Percentiles rank a stretch among this genome's conserved stretches.
These are phyloP conservation scores for Pelobates fuscus DNA, from an alignment of 2,113 vertebrate genomes.

Conservation along the genomic window DNA sequence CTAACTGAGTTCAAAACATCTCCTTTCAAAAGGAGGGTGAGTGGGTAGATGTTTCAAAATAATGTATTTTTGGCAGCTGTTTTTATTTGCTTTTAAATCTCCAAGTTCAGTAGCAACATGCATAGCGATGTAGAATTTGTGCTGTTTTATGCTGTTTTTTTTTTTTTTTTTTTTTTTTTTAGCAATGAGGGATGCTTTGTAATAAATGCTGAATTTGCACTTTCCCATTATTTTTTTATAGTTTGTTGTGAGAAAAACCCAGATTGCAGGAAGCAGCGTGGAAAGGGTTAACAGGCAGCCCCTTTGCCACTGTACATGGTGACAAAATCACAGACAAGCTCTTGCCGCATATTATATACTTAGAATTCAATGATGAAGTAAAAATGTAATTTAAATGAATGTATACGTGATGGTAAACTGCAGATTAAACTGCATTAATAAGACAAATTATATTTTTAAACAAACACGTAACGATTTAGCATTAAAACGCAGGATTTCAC, in stretches of 20 bases:
- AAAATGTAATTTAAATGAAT: no score
- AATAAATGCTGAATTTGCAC: slow-evolving; percentile 13
- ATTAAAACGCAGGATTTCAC: no score
- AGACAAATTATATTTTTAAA: no score
- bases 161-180: neutral
- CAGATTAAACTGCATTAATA: no score
- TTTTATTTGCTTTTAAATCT: slow-evolving; percentile 42
- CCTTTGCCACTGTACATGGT: no score
- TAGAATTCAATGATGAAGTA: no score
- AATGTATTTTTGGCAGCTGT: slow-evolving; percentile 39
- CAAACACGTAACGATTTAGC: no score
- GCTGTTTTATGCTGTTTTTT: slow-evolving; percentile 10
- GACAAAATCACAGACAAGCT: no score
- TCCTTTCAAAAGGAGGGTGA: slow-evolving; percentile 9
- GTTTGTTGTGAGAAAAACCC: neutral
- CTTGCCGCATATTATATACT: no score
- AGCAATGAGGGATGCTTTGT: slow-evolving; percentile 6
- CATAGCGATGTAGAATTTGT: slow-evolving; percentile 3
- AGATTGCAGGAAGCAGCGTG: no score
- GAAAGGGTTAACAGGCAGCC: no score
- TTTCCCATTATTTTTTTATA: neutral
- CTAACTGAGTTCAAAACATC: slow-evolving; percentile 19
- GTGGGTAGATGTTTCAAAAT: slow-evolving; percentile 23
- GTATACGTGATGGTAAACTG: no score
- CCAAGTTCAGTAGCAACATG: slow-evolving; percentile 27